Evolutionary conservation across 2,888 invertebrate species (phyloP).

Genomic region (Incurvaria masculella): DNA sequence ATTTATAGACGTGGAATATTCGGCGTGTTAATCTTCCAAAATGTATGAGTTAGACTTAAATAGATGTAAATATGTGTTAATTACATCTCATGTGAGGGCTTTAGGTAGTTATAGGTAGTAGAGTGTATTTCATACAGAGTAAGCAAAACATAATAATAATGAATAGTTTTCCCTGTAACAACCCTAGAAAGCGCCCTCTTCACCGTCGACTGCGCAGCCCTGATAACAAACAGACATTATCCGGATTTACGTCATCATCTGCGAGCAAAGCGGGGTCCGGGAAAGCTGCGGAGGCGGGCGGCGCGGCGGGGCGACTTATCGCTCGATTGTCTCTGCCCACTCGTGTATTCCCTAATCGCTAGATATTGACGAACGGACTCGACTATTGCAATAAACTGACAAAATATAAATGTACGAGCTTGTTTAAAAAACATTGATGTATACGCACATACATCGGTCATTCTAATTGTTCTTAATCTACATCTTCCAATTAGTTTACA

Average conservation of each 20-base stretch:
- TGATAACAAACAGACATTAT: conserved; percentile 57
- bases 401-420: too few species aligned
- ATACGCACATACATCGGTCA: too few species aligned
- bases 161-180: conserved; percentile 36
- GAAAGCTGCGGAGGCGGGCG: background rate
- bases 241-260: conserved; percentile 53
- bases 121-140: background rate
- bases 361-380: too few species aligned
- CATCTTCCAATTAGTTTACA: too few species aligned
- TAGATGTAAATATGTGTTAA: conserved; percentile 20
- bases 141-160: conserved; percentile 30
- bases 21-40: conserved; percentile 3
- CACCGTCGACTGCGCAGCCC: conserved; percentile 44
- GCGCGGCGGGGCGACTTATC: background rate
- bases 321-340: background rate
- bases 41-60: background rate
- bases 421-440: too few species aligned
- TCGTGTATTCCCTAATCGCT: too few species aligned
- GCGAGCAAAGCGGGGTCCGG: conserved; percentile 8
- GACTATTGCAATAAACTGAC: too few species aligned
- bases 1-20: background rate
- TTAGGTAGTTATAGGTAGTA: background rate
- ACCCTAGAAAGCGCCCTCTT: conserved; percentile 26
- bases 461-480: too few species aligned
- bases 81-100: conserved; percentile 26